Percentiles rank a stretch among this genome's conserved stretches.
Evolutionary conservation across 2,113 vertebrate genomes (phyloP).

Genomic region (Pterocles gutturalis): DNA sequence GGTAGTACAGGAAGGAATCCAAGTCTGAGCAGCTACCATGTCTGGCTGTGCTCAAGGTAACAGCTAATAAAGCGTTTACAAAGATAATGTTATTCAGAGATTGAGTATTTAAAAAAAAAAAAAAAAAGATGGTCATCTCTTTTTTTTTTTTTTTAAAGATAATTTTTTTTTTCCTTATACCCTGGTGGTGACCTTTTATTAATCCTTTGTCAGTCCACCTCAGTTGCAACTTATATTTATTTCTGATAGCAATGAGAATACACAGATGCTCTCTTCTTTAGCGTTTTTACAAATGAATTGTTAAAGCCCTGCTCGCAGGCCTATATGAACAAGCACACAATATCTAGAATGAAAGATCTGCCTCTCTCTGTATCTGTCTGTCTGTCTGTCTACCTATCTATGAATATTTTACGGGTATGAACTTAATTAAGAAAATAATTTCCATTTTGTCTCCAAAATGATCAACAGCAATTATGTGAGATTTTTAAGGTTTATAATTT

Average conservation of each 20-base stretch:
- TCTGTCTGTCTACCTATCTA: slow-evolving; percentile 18
- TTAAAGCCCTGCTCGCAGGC: background rate
- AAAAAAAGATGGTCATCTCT: no score
- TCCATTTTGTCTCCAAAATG: slow-evolving; percentile 64
- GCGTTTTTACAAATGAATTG: background rate
- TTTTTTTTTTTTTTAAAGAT: background rate
- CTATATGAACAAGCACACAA: background rate
- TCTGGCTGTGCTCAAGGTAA: background rate
- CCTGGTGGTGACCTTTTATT: background rate
- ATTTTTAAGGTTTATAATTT: slow-evolving; percentile 75
- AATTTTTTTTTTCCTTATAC: fast-evolving
- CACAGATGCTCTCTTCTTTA: background rate
- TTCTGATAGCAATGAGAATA: background rate
- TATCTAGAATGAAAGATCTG: slow-evolving; percentile 4
- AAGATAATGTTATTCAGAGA: background rate
- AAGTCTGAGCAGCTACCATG: background rate
- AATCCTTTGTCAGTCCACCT: background rate
- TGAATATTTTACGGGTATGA: slow-evolving; percentile 73
- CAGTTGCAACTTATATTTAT: background rate
- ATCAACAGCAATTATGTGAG: slow-evolving; percentile 65
- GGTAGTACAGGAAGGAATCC: background rate
- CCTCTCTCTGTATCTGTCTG: background rate
- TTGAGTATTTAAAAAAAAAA: background rate
- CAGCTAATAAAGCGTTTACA: background rate
- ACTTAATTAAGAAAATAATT: slow-evolving; percentile 79